Percentiles rank a stretch among this genome's conserved stretches.
Conservation (phyloP, 2,888 invertebrate genomes). For the Stenolophus ochropezus region DNA sequence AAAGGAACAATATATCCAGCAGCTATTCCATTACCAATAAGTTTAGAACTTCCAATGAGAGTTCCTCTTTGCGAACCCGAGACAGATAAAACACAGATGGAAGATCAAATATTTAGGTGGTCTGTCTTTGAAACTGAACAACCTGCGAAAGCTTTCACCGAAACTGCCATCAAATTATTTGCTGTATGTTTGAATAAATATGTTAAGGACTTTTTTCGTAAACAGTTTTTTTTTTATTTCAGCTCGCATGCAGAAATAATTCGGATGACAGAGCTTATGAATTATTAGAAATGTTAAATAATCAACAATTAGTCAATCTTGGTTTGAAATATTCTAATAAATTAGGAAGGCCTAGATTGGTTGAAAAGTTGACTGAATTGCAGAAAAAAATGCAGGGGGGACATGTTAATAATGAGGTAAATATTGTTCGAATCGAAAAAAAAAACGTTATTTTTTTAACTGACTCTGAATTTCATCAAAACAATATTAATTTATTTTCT, state of each 20-base stretch:
- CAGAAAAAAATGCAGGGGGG: slow-evolving; percentile 72
- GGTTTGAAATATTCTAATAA: slow-evolving; percentile 93
- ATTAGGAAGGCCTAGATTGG: slow-evolving; percentile 84
- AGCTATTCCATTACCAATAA: slow-evolving; percentile 89
- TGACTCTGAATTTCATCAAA: too few relatives aligned
- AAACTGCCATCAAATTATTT: slow-evolving; percentile 91
- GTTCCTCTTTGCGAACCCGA: slow-evolving; percentile 73
- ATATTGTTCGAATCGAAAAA: not conserved
- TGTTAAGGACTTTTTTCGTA: slow-evolving; percentile 6
- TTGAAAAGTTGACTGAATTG: slow-evolving; percentile 83
- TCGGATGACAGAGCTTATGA: slow-evolving; percentile 91
- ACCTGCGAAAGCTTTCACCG: slow-evolving; percentile 81
- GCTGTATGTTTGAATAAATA: slow-evolving; percentile 79
- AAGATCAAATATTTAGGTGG: slow-evolving; percentile 83
- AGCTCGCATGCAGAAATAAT: slow-evolving; percentile 90
- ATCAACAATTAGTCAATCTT: slow-evolving; percentile 84
- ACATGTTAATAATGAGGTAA: slow-evolving; percentile 46
- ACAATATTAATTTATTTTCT: not conserved
- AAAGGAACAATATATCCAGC: slow-evolving; percentile 92
- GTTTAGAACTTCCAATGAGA: slow-evolving; percentile 84
- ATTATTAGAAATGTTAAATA: slow-evolving; percentile 87
- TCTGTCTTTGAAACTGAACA: slow-evolving; percentile 78
- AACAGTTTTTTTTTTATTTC: slow-evolving; percentile 67
- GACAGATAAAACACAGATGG: slow-evolving; percentile 87
- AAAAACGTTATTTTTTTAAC: too few relatives aligned